These are phyloP conservation scores for Novumbra hubbsi DNA, from an alignment of 2,797 vertebrate genomes.

Conservation along the genomic window DNA sequence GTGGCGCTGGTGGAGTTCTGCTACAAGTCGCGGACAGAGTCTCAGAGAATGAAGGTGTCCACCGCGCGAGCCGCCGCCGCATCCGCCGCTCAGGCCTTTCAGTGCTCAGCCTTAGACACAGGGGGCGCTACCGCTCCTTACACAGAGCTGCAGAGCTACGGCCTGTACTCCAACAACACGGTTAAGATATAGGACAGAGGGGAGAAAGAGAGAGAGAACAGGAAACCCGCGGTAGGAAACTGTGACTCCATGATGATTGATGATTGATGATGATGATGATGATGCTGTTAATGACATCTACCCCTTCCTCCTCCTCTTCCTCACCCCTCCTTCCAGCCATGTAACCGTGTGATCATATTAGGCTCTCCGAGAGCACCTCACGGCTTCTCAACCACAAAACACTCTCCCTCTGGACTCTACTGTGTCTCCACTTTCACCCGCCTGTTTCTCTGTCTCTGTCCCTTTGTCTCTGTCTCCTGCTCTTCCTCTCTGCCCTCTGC, in stretches of 20 bases:
- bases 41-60: conserved; percentile 97
- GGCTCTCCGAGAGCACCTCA: conserved; percentile 42
- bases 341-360: conserved; percentile 71
- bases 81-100: conserved; percentile 79
- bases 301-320: conserved; percentile 52
- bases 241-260: conserved; percentile 61
- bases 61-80: conserved; percentile 72
- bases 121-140: conserved; percentile 76
- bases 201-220: conserved; percentile 63
- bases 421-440: conserved; percentile 47
- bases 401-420: conserved; percentile 45
- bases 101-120: conserved; percentile 80
- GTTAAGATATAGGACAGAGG: conserved; percentile 80
- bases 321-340: conserved; percentile 58
- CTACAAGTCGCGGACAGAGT: conserved; percentile 99
- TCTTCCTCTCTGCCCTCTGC: neutral
- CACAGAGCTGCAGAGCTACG: conserved; percentile 81
- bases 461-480: conserved; percentile 40
- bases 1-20: conserved; percentile 99
- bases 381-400: conserved; percentile 70
- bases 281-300: conserved; percentile 19
- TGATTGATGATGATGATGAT: conserved; percentile 63
- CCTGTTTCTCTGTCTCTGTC: neutral
- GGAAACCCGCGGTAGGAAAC: conserved; percentile 63
- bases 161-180: conserved; percentile 79